These are phyloP conservation scores for Helicoverpa armigera DNA, from an alignment of 1,140 invertebrate genomes.

Conservation along the genomic window DNA sequence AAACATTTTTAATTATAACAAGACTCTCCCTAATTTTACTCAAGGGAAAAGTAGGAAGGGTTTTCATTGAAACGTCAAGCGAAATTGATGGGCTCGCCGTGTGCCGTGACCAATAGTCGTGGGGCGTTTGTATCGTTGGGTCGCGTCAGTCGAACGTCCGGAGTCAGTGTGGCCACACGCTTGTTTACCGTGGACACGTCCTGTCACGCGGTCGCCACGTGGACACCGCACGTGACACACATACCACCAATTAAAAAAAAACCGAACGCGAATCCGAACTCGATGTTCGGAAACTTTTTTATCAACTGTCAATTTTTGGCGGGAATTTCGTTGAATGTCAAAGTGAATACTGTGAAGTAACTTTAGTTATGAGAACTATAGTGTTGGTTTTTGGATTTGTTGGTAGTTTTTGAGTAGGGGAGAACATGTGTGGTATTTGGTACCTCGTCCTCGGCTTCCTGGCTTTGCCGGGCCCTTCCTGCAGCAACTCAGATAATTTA, in stretches of 20 bases:
- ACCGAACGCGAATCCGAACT: slow-evolving; percentile 27
- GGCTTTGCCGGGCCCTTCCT: slow-evolving; percentile 67
- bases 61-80: slow-evolving; percentile 83
- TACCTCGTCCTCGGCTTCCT: slow-evolving; percentile 65
- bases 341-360: slow-evolving; percentile 42
- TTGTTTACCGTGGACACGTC: slow-evolving; percentile 66
- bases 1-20: slow-evolving; percentile 73
- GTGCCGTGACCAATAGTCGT: slow-evolving; percentile 79
- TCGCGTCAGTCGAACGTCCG: slow-evolving; percentile 80
- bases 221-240: slow-evolving; percentile 53
- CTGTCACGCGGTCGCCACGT: slow-evolving; percentile 70
- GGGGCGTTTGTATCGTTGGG: slow-evolving; percentile 68
- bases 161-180: slow-evolving; percentile 79
- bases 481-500: slow-evolving; percentile 77
- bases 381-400: slow-evolving; percentile 33
- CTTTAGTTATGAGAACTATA: slow-evolving; percentile 29
- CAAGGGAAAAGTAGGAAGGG: slow-evolving; percentile 75
- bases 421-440: slow-evolving; percentile 64
- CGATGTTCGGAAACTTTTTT: background rate
- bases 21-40: slow-evolving; percentile 72
- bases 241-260: slow-evolving; percentile 16
- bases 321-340: slow-evolving; percentile 3
- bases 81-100: slow-evolving; percentile 79
- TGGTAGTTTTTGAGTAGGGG: slow-evolving; percentile 39
- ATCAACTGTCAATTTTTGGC: slow-evolving; percentile 19